Evolutionary conservation across 2,113 vertebrate genomes (phyloP), one percentile per base, ranked within the genome.

Genomic region (Oncorhynchus clarkii): DNA sequence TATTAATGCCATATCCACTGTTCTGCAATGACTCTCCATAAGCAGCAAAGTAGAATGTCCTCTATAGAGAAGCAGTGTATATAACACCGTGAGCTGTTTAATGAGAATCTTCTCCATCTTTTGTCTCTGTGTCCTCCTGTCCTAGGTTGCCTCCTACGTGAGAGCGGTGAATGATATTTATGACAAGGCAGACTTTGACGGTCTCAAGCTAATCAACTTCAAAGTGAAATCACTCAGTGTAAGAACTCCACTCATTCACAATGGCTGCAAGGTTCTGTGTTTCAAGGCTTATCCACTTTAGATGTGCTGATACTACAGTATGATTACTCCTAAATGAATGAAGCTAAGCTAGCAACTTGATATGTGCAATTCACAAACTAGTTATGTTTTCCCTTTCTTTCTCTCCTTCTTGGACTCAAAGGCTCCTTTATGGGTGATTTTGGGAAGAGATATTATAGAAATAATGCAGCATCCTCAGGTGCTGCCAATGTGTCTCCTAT

Each of bases 191-290:
- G 89, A 94, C 71, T 94, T 96, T 78, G 86, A 89, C 0, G 93
- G 91, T 22, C 91, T 95, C 74, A 79, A 89, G 65, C 68, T 94
- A 77, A 83, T 95, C 73, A 93, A 95, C 87, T 95, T 96, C 79
- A 92, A 91, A 93, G 93, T 95, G 27, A 95, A 95, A 86, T 89
- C 89, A 4, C 88, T 96, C 27, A 84, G 2, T 0, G 94, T 95
- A 91, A 93, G 93, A 79, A 68, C 11, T 45, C 3, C 26, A 68
- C 64, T 74, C 20, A 18, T 16, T 14, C 16, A 70, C 5, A 67
- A 60, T 70, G 5, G 54, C 54, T 7, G 14, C 54, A 14, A 20
- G 6, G 13, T 57, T 20, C 5, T 0, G 59, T 62, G 54, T 57
- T 57, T 20, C 13, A 20, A 57, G n/a, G 20, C 5, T 62, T 62